Evolutionary conservation across 2,113 vertebrate genomes (phyloP).

Genomic region (Ptychochromis oligacanthus): DNA sequence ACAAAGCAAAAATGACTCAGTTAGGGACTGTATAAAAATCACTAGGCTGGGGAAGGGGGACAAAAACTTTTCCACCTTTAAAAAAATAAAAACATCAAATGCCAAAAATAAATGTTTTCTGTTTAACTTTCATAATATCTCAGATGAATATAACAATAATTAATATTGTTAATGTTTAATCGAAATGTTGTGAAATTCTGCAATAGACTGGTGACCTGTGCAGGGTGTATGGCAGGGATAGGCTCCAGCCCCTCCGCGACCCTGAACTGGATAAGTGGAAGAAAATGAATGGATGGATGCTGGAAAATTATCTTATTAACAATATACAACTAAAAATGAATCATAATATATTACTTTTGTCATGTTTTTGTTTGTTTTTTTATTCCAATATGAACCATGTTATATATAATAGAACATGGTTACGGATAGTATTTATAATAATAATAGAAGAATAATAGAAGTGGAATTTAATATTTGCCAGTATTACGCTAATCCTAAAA

Average conservation of each 20-base stretch:
- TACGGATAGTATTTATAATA: neutral
- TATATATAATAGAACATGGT: neutral
- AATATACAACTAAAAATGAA: neutral
- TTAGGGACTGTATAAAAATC: neutral
- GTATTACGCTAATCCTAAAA: too few relatives aligned
- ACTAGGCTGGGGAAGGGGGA: neutral
- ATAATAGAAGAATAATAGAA: neutral
- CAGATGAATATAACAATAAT: neutral
- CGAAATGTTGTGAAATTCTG: neutral
- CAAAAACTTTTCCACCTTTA: neutral
- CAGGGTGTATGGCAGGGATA: neutral
- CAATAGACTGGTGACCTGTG: neutral
- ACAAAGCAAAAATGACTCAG: neutral
- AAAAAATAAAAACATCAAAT: neutral
- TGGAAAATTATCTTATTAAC: accelerated
- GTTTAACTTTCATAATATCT: neutral
- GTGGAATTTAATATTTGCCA: too few relatives aligned
- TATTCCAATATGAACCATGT: neutral
- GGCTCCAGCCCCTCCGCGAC: neutral
- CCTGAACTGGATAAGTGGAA: neutral
- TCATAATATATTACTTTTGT: too few relatives aligned
- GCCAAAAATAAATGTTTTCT: neutral
- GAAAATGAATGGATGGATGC: neutral
- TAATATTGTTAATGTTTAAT: neutral
- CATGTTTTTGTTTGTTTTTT: neutral